These are phyloP conservation scores for Tribolium freemani DNA, from an alignment of 2,888 invertebrate species.

Conservation along the genomic window DNA sequence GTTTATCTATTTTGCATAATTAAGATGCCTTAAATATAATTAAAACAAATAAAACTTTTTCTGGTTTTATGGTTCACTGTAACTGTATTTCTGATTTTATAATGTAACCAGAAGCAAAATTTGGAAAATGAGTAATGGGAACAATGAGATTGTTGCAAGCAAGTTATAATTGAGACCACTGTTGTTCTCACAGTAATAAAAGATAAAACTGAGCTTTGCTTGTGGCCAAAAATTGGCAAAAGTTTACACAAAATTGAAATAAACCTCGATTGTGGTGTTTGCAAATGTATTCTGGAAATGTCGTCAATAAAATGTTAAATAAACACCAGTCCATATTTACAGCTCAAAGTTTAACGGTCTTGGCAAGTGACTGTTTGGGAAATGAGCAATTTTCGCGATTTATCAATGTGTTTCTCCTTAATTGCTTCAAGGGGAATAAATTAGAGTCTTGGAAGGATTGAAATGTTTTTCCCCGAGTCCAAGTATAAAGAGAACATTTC, in stretches of 20 bases:
- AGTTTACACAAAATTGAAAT: constrained; percentile 7
- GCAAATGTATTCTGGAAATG: constrained; percentile 17
- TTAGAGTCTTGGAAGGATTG: constrained; percentile 24
- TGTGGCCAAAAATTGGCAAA: neutral
- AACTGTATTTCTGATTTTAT: neutral
- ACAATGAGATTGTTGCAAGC: neutral
- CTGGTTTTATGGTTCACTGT: neutral
- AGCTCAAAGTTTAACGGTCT: constrained; percentile 31
- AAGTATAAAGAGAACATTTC: constrained; percentile 26
- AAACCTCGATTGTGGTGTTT: constrained; percentile 10
- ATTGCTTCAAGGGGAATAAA: constrained; percentile 28
- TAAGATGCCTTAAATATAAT: neutral
- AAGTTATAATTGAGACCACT: neutral
- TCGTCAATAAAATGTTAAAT: constrained; percentile 24
- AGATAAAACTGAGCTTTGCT: neutral
- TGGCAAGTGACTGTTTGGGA: constrained; percentile 11
- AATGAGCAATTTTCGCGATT: too few relatives aligned
- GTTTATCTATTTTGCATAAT: neutral
- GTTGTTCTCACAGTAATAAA: neutral
- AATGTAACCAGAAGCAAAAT: neutral
- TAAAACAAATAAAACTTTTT: neutral
- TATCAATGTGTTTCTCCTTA: constrained; percentile 5
- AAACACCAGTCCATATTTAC: constrained; percentile 31
- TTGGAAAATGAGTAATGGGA: neutral
- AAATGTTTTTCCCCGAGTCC: constrained; percentile 27